Evolutionary conservation across 2,888 invertebrate species (phyloP).

Genomic region (Agonum fuliginosum): DNA sequence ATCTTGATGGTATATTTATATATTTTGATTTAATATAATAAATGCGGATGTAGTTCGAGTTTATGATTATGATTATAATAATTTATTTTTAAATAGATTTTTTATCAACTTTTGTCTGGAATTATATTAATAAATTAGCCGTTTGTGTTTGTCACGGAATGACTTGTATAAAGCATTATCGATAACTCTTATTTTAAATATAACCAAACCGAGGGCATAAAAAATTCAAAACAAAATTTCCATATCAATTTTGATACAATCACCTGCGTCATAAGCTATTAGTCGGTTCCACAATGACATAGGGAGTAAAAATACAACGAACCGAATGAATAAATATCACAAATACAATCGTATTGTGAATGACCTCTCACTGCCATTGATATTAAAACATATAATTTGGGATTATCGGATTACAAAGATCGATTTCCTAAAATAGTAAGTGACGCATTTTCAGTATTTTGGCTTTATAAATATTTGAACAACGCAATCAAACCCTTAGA

Average conservation of each 20-base stretch:
- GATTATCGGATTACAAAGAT: too few species aligned
- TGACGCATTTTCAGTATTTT: too few species aligned
- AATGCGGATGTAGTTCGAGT: conserved; percentile 5
- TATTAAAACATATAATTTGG: too few species aligned
- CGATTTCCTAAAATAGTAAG: too few species aligned
- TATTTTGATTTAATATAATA: too few species aligned
- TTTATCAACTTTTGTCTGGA: conserved; percentile 15
- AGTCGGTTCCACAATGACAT: not conserved
- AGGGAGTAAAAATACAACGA: not conserved
- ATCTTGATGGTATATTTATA: too few species aligned
- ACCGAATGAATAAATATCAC: too few species aligned
- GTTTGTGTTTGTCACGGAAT: conserved; percentile 35
- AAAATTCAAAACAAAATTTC: conserved; percentile 39
- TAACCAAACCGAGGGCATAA: conserved; percentile 26
- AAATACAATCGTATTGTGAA: not conserved
- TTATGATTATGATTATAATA: not conserved
- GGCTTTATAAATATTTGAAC: too few species aligned
- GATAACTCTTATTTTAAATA: conserved; percentile 43
- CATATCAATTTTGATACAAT: conserved; percentile 31
- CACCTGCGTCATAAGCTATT: conserved; percentile 17
- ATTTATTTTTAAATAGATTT: conserved; percentile 33
- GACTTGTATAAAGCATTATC: conserved; percentile 34
- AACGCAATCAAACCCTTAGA: too few species aligned
- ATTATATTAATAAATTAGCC: conserved; percentile 39
- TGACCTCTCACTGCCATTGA: too few species aligned